Evolutionary conservation across 2,888 invertebrate genomes (phyloP), one percentile per base, ranked within the genome.

Genomic region (Drosophila eohydei): DNA sequence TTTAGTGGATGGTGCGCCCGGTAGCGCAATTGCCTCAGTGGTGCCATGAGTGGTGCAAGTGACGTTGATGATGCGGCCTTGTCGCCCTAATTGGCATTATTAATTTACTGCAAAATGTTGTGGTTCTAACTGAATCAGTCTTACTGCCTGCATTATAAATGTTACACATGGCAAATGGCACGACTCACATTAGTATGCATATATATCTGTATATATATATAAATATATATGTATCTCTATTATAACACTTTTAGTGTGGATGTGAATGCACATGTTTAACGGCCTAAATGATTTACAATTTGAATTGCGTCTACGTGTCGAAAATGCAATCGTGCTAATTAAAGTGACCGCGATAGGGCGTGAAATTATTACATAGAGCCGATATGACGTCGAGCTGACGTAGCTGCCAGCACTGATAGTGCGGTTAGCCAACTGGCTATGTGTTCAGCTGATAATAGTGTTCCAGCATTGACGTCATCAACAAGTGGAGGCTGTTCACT

Each of bases 251-350:
- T 50, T 50, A 44, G n/a, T 56, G 58, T 51, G 44, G 21, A 54
- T 59, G 62, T 48, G 59, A 56, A 43, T 72, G 72, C 71, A 73
- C 51, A 78, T 71, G 71, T 59, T 73, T 76, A 82, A 68, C 71
- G 59, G 83, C 75, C 80, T 69, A 80, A 76, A 72, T 87, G 84
- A 84, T 80, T 84, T 84, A 87, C 87, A 74, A 76, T 82, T 78
- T 62, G 74, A 87, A 84, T 84, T 74, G 78, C 73, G 71, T 71
- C 54, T 70, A 85, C 84, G 84, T 85, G 84, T 80, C 78, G 82
- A 80, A 87, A 81, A 85, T 86, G 76, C 83, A 85, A 80, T 88
- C 88, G 80, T 74, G 88, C 82, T 88, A 87, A 87, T 87, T 87
- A 82, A 86, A 86, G 72, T 80, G 83, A 86, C 86, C 88, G 88